A percentile compares a stretch with the other conserved stretches of the same genome.
These are phyloP conservation scores for Osmoderma eremita DNA, from an alignment of 2,888 invertebrate genomes.

Conservation along the genomic window DNA sequence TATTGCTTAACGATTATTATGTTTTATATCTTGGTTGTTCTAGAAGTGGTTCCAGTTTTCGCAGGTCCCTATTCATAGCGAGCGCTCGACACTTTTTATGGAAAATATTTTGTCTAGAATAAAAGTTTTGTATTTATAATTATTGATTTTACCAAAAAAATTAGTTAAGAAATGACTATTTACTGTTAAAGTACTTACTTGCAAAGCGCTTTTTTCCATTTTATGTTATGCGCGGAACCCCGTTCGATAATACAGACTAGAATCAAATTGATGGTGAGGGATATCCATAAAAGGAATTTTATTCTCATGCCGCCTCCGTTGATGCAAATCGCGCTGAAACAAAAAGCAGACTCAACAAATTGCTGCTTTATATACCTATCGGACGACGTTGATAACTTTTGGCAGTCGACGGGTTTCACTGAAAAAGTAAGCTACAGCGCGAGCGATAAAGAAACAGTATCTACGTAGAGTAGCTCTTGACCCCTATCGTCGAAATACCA, in stretches of 20 bases:
- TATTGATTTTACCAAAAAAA: neutral
- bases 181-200: conserved; percentile 1
- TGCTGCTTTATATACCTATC: neutral
- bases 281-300: conserved; percentile 25
- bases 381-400: neutral
- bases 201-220: conserved; percentile 28
- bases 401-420: neutral
- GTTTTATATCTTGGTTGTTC: conserved; percentile 43
- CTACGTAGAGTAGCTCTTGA: conserved; percentile 7
- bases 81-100: conserved; percentile 52
- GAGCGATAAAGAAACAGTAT: conserved; percentile 2
- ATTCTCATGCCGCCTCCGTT: conserved; percentile 8
- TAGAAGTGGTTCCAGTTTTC: conserved; percentile 45
- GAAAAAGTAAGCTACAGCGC: neutral
- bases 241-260: conserved; percentile 11
- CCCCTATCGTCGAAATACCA: too few relatives aligned
- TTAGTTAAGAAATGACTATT: neutral
- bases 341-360: conserved; percentile 29
- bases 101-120: conserved; percentile 50
- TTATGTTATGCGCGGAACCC: conserved; percentile 12
- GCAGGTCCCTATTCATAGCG: conserved; percentile 47
- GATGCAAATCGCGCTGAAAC: conserved; percentile 5
- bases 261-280: conserved; percentile 17
- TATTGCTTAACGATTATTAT: conserved; percentile 2
- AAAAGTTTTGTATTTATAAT: neutral